phyloP scores from a whole-genome alignment of 2,113 vertebrate genomes.

The Macheiramphus alcinus region DNA sequence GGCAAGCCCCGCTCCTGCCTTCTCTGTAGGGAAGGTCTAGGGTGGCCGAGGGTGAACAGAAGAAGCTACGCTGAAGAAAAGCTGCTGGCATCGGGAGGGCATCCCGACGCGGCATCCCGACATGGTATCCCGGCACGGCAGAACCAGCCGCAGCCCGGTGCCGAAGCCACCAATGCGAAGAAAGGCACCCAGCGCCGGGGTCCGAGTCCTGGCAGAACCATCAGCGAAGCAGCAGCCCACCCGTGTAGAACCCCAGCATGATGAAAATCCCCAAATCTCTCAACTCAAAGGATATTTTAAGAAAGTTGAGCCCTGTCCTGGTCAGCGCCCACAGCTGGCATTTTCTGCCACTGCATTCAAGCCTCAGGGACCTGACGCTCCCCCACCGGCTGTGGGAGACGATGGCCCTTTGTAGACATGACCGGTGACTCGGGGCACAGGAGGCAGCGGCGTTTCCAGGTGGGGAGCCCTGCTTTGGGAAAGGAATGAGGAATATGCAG shows the following conservation, averaged over 20 bases:
- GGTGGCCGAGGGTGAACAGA: not conserved
- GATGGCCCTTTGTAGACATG: fast-evolving
- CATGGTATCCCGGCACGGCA: not conserved
- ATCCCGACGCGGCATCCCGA: fast-evolving
- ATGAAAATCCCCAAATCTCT: not conserved
- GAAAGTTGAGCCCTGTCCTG: not conserved
- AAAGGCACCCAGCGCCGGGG: not conserved
- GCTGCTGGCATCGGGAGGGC: not conserved
- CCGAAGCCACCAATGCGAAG: not conserved
- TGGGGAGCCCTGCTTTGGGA: not conserved
- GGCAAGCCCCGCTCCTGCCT: not conserved
- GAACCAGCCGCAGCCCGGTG: fast-evolving
- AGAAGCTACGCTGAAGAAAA: not conserved
- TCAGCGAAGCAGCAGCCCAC: not conserved
- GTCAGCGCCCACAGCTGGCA: fast-evolving
- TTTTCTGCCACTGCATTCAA: not conserved
- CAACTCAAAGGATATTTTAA: not conserved
- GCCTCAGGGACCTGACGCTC: fast-evolving
- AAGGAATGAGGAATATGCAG: slow-evolving; percentile 28
- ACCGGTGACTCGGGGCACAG: fast-evolving
- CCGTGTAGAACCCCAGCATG: fast-evolving
- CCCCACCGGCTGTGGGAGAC: fast-evolving
- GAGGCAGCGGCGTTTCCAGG: not conserved
- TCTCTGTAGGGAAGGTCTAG: not conserved
- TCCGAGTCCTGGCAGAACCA: not conserved